Conservation (phyloP, 2,888 invertebrate genomes). For the Callinectes sapidus region DNA sequence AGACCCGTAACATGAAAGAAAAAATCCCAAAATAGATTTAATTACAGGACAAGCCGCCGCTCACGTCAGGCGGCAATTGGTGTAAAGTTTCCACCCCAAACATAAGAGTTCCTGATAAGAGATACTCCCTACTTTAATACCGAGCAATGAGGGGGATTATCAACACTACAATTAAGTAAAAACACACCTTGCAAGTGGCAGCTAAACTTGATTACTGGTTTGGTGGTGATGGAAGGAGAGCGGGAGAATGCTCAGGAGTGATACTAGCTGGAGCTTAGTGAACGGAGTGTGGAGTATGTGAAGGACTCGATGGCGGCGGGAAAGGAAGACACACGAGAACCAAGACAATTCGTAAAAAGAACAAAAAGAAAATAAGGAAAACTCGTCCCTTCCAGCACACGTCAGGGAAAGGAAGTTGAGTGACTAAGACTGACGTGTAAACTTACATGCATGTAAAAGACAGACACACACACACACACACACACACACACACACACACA, state of each 20-base stretch:
- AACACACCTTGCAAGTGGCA: constrained; percentile 33
- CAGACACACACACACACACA: background rate
- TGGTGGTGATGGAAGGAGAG: background rate
- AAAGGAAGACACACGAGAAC: background rate
- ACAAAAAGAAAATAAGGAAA: background rate
- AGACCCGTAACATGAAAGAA: background rate
- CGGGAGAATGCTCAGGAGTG: background rate
- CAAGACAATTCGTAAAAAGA: background rate
- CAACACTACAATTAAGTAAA: constrained; percentile 27
- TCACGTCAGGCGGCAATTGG: background rate
- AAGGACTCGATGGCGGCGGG: background rate
- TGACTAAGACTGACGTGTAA: background rate
- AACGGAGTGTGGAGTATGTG: background rate
- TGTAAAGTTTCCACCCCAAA: constrained; percentile 16
- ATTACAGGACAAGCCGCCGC: background rate
- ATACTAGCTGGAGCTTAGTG: background rate
- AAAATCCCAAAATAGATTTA: constrained; percentile 12
- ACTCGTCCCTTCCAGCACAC: background rate
- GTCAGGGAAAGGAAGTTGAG: background rate
- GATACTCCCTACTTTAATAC: background rate
- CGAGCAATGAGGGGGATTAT: constrained; percentile 28
- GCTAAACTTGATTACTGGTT: constrained; percentile 5
- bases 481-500: background rate
- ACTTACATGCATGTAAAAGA: background rate
- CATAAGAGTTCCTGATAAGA: constrained; percentile 11